Evolutionary conservation across 2,797 vertebrate genomes (phyloP), one percentile per base, ranked within the genome.

Genomic region (Steatocranus sp.): DNA sequence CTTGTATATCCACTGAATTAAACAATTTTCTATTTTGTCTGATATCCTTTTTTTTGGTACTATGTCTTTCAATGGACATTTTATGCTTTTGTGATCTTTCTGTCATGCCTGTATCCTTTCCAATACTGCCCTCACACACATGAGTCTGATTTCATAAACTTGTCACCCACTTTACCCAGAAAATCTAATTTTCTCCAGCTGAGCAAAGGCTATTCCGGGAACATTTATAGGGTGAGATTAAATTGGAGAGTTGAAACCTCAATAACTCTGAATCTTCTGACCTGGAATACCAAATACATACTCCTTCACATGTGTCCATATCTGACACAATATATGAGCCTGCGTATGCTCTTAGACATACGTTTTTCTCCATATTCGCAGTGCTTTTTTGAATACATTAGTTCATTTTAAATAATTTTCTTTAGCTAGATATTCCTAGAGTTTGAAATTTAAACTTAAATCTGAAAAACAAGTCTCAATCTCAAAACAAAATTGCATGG

Each of bases 131-230:
- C 76, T 82, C 78, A 73, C 75, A 73, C 78, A 87, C 4, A 66
- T 86, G 80, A 83, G 46, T 8, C 51, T 78, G 86, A 92, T 92
- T 93, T 92, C 87, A 92, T 94, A 94, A 95, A 95, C 88, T 80
- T 91, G 89, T 82, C 88, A 93, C 87, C 89, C 89, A 89, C 89
- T 93, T 95, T 91, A 90, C 82, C 87, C 68, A 75, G 84, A 91
- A 95, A 96, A 95, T 95, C 92, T 86, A 94, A 96, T 96, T 93
- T 96, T 93, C 93, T 91, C 78, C 91, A 84, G 85, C 90, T 83
- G 92, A 91, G 85, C 83, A 87, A 82, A 82, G 88, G 92, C 91
- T 94, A 93, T 94, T 94, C 90, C 76, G 86, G 91, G 89, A 94
- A 89, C 92, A 90, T 94, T 93, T 93, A 92, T 89, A 87, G 81